phyloP scores from a whole-genome alignment of 2,888 invertebrate genomes.

The Monochamus alternatus region DNA sequence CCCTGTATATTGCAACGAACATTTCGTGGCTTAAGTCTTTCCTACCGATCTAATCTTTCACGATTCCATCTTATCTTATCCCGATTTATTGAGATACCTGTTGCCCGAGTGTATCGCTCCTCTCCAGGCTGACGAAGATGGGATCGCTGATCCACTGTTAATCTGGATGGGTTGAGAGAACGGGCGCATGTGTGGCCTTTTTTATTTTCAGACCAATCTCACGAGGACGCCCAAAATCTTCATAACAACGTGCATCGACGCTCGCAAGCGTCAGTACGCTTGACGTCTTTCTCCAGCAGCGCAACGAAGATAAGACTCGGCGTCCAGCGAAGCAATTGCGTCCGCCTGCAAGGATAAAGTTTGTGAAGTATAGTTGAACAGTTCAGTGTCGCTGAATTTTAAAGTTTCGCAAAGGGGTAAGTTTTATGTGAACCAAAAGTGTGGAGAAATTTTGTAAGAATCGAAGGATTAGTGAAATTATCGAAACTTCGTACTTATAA shows the following conservation, averaged over 20 bases:
- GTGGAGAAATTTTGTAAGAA: too few species aligned
- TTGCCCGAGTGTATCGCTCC: too few species aligned
- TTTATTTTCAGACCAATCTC: slow-evolving; percentile 29
- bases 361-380: neutral
- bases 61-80: too few species aligned
- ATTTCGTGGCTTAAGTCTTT: too few species aligned
- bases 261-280: slow-evolving; percentile 37
- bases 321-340: neutral
- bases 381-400: neutral
- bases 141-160: neutral
- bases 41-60: too few species aligned
- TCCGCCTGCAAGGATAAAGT: neutral
- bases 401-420: neutral
- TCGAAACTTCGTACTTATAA: too few species aligned
- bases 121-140: too few species aligned
- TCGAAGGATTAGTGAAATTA: too few species aligned
- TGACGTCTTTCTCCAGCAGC: slow-evolving; percentile 34
- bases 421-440: neutral
- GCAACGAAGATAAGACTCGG: neutral
- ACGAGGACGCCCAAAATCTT: slow-evolving; percentile 35
- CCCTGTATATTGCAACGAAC: too few species aligned
- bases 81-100: too few species aligned
- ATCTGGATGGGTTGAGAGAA: neutral
- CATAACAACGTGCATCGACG: slow-evolving; percentile 36
- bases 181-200: slow-evolving; percentile 36